Conservation (phyloP, 2,888 invertebrate species). For the Calephelis perditalis region DNA sequence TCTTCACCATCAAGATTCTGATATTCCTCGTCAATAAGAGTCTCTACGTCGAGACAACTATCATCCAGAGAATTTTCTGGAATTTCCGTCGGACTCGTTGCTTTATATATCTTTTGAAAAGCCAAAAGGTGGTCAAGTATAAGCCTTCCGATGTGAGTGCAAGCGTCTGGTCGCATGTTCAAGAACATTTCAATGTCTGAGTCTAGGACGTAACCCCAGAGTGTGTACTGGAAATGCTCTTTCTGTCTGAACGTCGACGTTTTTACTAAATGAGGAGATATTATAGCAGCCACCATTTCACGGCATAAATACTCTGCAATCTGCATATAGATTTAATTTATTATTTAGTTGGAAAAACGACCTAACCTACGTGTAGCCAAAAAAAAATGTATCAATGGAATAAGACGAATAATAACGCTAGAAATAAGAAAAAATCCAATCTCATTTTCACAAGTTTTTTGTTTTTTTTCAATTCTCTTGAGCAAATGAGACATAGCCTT, state of each 20-base stretch:
- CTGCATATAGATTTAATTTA: slow-evolving; percentile 39
- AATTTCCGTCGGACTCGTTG: slow-evolving; percentile 43
- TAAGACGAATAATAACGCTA: too few species aligned
- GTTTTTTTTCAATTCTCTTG: too few species aligned
- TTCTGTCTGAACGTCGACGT: slow-evolving; percentile 70
- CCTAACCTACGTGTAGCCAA: too few species aligned
- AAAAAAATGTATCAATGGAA: too few species aligned
- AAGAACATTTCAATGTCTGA: slow-evolving; percentile 77
- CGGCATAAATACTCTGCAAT: slow-evolving; percentile 81
- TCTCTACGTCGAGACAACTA: slow-evolving; percentile 59
- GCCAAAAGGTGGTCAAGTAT: slow-evolving; percentile 75
- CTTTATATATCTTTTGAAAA: slow-evolving; percentile 70
- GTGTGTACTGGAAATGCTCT: slow-evolving; percentile 72
- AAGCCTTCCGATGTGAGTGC: slow-evolving; percentile 75
- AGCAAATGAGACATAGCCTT: too few species aligned
- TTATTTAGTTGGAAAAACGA: too few species aligned
- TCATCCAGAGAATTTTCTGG: slow-evolving; percentile 57
- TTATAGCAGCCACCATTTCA: slow-evolving; percentile 78
- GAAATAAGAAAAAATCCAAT: too few species aligned
- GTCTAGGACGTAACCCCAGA: slow-evolving; percentile 78
- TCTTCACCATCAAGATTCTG: slow-evolving; percentile 66
- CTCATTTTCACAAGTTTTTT: too few species aligned
- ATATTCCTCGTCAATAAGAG: slow-evolving; percentile 68
- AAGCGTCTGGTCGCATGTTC: slow-evolving; percentile 77
- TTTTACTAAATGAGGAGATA: slow-evolving; percentile 67